Base-by-base conservation (phyloP, 2,888 invertebrate species). In the Dascillus cervinus region DNA sequence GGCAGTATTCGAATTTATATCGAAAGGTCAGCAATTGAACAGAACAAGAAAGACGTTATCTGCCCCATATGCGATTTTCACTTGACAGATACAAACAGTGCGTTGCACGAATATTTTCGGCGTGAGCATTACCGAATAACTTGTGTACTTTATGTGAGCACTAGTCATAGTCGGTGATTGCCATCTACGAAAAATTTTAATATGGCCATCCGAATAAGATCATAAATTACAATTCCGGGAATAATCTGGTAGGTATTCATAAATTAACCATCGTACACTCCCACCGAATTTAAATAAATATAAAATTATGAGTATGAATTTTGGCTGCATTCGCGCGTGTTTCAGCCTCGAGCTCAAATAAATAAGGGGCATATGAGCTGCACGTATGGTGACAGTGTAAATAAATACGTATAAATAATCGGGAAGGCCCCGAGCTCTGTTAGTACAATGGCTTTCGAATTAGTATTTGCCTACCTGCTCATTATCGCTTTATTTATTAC, bases 321-420 rank as follows among this genome's bases (percentile, higher is more conserved):
- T 17, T 19, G n/a, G 11, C 15, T 28, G 24, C 24, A 24, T 11
- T 8, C 19, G 11, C 19, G 28, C 28, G 17, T 17, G 17, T 17
- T 10, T 24, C 17, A 10, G 17, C 27, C 10, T 14, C 9, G 11
- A 27, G 32, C 32, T 13, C 22, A 14, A 13, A 36, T 36, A 32
- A 36, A 36, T 32, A 29, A 32, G 25, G 27, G 39, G 39, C 39
- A 33, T 45, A 44, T 38, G 41, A 47, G 47, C 49, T 46, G 49
- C 49, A 44, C 46, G 48, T 48, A 49, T 53, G 50, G 55, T 53
- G 55, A 57, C 56, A 57, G 50, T 53, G 52, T 53, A 53, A 55
- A 55, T 56, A 55, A 55, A 56, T 49, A 52, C 44, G 42, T 49
- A 55, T 56, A 56, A 57, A 55, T 55, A 55, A 56, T 54, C 53